These are phyloP conservation scores for Ips nitidus DNA, from an alignment of 1,140 invertebrate genomes.

Conservation along the genomic window DNA sequence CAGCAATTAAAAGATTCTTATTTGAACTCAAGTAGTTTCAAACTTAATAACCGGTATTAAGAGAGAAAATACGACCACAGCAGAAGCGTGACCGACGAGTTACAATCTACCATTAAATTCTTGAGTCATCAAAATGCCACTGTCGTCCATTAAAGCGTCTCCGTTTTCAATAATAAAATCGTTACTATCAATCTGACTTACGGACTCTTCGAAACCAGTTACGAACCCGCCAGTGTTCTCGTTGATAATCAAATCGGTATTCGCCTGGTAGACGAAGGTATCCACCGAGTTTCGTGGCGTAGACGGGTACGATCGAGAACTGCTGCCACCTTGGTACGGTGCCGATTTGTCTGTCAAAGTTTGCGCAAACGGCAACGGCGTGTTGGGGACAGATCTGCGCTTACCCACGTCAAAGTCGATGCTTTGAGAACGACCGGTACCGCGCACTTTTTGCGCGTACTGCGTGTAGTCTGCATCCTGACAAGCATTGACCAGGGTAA, in stretches of 20 bases:
- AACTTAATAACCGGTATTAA: too few relatives aligned
- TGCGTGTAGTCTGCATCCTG: slow-evolving; percentile 59
- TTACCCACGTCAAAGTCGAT: slow-evolving; percentile 43
- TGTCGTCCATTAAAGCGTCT: slow-evolving; percentile 38
- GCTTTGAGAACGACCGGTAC: slow-evolving; percentile 43
- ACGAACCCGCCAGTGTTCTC: slow-evolving; percentile 38
- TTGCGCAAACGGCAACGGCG: slow-evolving; percentile 55
- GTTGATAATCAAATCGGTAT: slow-evolving; percentile 49
- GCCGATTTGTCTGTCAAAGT: slow-evolving; percentile 20
- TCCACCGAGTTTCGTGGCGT: slow-evolving; percentile 56
- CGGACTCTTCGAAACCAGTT: slow-evolving; percentile 34
- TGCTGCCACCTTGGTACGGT: slow-evolving; percentile 34
- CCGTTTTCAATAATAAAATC: slow-evolving; percentile 38
- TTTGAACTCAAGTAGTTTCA: too few relatives aligned
- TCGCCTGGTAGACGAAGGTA: slow-evolving; percentile 59
- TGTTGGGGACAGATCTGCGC: slow-evolving; percentile 65
- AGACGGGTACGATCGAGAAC: slow-evolving; percentile 66
- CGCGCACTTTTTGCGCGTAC: slow-evolving; percentile 9
- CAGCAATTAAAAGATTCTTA: too few relatives aligned
- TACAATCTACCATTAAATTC: slow-evolving; percentile 27
- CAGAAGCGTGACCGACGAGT: too few relatives aligned
- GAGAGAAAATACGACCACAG: too few relatives aligned
- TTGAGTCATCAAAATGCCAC: slow-evolving; percentile 41
- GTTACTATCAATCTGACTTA: slow-evolving; percentile 35
- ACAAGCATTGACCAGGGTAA: slow-evolving; percentile 64